Conservation (phyloP, 2,888 invertebrate genomes). For the Standfussiana lucernea region DNA sequence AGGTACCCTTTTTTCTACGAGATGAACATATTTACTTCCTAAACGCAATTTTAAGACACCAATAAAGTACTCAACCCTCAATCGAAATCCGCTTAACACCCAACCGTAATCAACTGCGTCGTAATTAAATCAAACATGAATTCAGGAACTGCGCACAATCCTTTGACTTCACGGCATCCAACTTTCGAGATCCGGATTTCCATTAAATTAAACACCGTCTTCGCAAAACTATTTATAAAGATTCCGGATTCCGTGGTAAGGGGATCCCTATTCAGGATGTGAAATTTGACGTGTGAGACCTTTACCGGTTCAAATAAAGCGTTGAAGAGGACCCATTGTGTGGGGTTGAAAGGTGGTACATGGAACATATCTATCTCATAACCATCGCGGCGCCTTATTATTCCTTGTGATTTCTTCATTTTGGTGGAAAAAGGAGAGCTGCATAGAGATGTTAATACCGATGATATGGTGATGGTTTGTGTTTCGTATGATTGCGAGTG, state of each 20-base stretch:
- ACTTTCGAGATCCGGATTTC: conserved; percentile 82
- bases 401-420: conserved; percentile 83
- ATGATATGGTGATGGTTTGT: not conserved
- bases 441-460: conserved; percentile 69
- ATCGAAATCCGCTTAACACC: conserved; percentile 56
- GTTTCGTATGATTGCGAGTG: not conserved
- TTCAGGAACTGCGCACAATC: conserved; percentile 79
- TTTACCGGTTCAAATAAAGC: conserved; percentile 80
- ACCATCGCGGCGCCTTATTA: conserved; percentile 81
- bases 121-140: conserved; percentile 83
- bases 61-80: conserved; percentile 21
- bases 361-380: conserved; percentile 84
- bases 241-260: conserved; percentile 86
- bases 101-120: conserved; percentile 69
- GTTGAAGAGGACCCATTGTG: conserved; percentile 78
- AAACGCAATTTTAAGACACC: conserved; percentile 5
- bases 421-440: conserved; percentile 65
- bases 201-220: conserved; percentile 89
- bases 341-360: conserved; percentile 76
- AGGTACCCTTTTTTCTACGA: not conserved
- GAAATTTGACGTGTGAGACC: conserved; percentile 90
- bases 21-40: not conserved
- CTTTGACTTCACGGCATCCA: conserved; percentile 85
- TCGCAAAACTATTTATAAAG: conserved; percentile 90
- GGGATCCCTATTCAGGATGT: conserved; percentile 86